Conservation (phyloP, 2,888 invertebrate genomes). For the Plutella xylostella region DNA sequence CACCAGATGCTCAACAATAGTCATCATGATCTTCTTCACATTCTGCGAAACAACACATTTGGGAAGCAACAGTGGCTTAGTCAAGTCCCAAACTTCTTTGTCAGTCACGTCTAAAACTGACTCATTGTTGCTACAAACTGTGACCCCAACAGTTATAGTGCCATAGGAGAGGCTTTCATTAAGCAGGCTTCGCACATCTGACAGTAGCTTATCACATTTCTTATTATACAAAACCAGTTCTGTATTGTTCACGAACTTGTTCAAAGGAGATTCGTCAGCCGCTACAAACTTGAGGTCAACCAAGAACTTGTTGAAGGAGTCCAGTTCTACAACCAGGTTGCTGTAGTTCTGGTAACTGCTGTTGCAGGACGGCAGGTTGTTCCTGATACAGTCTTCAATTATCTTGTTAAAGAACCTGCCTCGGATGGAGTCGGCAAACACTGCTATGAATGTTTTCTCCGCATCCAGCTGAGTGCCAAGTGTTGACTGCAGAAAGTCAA, state of each 20-base stretch:
- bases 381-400: slow-evolving; percentile 54
- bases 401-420: slow-evolving; percentile 55
- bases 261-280: slow-evolving; percentile 43
- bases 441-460: slow-evolving; percentile 47
- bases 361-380: slow-evolving; percentile 51
- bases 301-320: slow-evolving; percentile 55
- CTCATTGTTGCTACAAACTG: slow-evolving; percentile 27
- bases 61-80: slow-evolving; percentile 48
- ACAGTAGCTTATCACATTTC: slow-evolving; percentile 54
- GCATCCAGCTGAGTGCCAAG: slow-evolving; percentile 49
- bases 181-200: slow-evolving; percentile 41
- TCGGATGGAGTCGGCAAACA: slow-evolving; percentile 46
- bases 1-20: slow-evolving; percentile 51
- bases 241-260: slow-evolving; percentile 51
- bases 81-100: slow-evolving; percentile 36
- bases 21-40: slow-evolving; percentile 42
- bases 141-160: slow-evolving; percentile 37
- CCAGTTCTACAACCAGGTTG: slow-evolving; percentile 49
- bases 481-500: slow-evolving; percentile 57
- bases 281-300: slow-evolving; percentile 57
- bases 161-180: slow-evolving; percentile 47
- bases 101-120: slow-evolving; percentile 33
- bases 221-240: slow-evolving; percentile 57
- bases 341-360: slow-evolving; percentile 50
- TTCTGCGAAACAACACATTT: slow-evolving; percentile 55